Percentiles rank a stretch among this genome's conserved stretches.
These are phyloP conservation scores for Toxonevra muliebris DNA, from an alignment of 2,888 invertebrate genomes.

Conservation along the genomic window DNA sequence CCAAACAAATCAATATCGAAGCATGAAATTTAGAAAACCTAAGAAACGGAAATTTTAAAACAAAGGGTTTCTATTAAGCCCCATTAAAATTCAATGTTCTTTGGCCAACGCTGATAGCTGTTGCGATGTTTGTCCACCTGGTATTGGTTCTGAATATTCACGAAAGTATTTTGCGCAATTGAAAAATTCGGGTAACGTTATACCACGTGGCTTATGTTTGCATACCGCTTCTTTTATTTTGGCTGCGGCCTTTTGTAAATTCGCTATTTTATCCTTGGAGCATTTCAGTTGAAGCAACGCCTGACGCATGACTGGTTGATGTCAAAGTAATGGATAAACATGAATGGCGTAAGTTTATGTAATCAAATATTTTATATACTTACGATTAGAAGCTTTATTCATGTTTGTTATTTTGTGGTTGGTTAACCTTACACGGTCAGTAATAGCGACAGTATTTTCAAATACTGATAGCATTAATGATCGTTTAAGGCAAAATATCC, in stretches of 20 bases:
- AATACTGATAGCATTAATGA: too few species aligned
- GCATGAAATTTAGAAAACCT: too few species aligned
- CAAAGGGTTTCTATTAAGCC: too few species aligned
- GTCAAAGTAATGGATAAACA: too few species aligned
- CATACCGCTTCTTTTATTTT: constrained; percentile 72
- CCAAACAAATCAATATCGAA: too few species aligned
- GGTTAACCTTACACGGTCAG: too few species aligned
- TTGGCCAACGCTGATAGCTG: constrained; percentile 80
- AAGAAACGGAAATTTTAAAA: too few species aligned
- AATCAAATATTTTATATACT: not conserved
- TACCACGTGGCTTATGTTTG: constrained; percentile 70
- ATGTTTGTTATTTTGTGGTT: constrained; percentile 5
- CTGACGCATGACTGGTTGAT: constrained; percentile 63
- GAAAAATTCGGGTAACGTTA: constrained; percentile 88
- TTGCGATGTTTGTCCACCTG: constrained; percentile 77
- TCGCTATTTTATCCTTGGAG: constrained; percentile 77
- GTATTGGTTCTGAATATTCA: constrained; percentile 86
- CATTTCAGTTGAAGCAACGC: constrained; percentile 87
- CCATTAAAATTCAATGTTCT: constrained; percentile 77
- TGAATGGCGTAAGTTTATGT: too few species aligned
- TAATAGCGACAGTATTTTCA: too few species aligned
- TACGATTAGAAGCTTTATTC: constrained; percentile 21
- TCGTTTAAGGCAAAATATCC: too few species aligned
- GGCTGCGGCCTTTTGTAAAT: constrained; percentile 76
- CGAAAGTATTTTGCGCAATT: constrained; percentile 87